Base-by-base conservation (phyloP, 1,140 invertebrate species). In the Scaptodrosophila lebanonensis region DNA sequence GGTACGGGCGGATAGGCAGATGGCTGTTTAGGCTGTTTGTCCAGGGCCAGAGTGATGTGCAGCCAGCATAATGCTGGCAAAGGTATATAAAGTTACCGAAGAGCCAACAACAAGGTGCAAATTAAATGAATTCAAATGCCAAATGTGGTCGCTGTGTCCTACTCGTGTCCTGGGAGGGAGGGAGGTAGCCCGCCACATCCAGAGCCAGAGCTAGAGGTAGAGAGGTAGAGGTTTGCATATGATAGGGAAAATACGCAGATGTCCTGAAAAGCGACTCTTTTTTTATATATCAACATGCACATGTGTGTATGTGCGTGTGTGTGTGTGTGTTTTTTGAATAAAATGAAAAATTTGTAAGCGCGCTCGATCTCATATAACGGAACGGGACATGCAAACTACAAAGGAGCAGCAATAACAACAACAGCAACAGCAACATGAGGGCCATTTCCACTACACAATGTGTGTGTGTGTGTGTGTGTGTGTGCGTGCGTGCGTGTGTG, bases 371-470 rank as follows among this genome's bases (percentile, higher is more conserved):
- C 75, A 75, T 82, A 79, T 79, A 69, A 79, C 75, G 76, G 70
- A 79, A 79, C 75, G 75, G 75, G 75, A 79, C 75, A 79, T 82
- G 61, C 75, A 65, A 79, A 82, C 68, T 79, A 79, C 73, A 79
- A 79, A 79, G 75, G 75, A 73, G 54, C 43, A 63, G 47, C 60
- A 54, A 49, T 33, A 70, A 48, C 53, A 66, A 54, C 59, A 59
- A 49, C 32, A 43, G 38, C 47, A 32, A 49, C 39, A 45, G 58
- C 16, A 61, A 66, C 62, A 67, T 66, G 64, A 66, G 64, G 64
- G 63, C 62, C 64, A 66, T 66, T 65, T 65, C 59, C 62, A 61
- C 58, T 61, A 63, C 25, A 63, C 43, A 40, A 63, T 45, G 59
- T 43, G 40, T 32, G 40, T 44, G 22, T 27, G 40, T 40, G n/a